Base-by-base conservation (phyloP, 1,140 invertebrate species). In the Steinernema khuongi region DNA sequence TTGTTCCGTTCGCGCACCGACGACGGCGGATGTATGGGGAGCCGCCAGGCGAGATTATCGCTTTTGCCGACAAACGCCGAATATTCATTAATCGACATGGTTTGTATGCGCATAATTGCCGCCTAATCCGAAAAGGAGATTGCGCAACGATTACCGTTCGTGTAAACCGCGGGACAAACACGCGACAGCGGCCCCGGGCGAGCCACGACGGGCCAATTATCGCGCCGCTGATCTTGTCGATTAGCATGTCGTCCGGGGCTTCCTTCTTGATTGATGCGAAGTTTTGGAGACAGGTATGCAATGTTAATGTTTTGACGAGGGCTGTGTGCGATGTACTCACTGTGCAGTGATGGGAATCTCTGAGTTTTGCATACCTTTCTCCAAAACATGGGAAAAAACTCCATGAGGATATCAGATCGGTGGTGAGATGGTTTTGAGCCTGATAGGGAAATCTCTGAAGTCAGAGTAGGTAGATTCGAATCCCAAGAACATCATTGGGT, bases 41-140 rank as follows among this genome's bases (percentile, higher is more conserved):
- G 50, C 50, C 50, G 36, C 36, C 7, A 41, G 36, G 36, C n/a
- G 36, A 60, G 50, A 60, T 60, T 60, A 60, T 14, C 50, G 50
- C 50, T 22, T 60, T 26, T 4, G 50, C 50, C 50, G 50, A 60
- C 50, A 60, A 60, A 60, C 50, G 50, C n/a, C n/a, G 36, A 60
- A 60, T 60, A 60, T 60, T 60, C 50, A 60, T 60, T 60, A 60
- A 26, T 11, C 50, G 50, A 22, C 14, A 60, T 14, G 14, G 50
- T 60, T 60, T 60, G 7, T 60, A 60, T 60, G 50, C 50, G 50
- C 50, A 60, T 60, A 60, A 60, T 26, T 60, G 50, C 50, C 50
- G 50, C 50, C 4, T 26, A 11, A 26, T 11, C 50, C 11, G 26
- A n/a, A 11, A 22, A 60, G 26, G 50, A 26, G 50, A 41, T 41